A percentile compares a stretch with the other conserved stretches of the same genome.
phyloP scores from a whole-genome alignment of 2,113 vertebrate genomes.

The Phainopepla nitens region DNA sequence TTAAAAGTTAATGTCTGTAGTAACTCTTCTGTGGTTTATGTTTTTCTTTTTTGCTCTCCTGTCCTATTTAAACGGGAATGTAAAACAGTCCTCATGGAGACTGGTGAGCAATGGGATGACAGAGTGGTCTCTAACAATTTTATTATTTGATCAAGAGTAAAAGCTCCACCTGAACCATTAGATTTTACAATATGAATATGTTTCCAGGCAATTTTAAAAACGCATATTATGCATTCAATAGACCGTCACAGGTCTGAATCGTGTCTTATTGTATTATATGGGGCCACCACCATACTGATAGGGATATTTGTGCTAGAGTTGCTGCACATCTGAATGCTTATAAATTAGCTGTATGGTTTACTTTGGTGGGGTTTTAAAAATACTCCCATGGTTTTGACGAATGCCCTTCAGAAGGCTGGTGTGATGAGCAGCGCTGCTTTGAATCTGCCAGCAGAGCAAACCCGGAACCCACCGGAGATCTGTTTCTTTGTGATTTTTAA shows the following conservation, averaged over 20 bases:
- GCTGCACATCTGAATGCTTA: not conserved
- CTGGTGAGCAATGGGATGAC: constrained; percentile 59
- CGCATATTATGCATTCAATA: constrained; percentile 63
- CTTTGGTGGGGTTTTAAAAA: not conserved
- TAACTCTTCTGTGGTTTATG: constrained; percentile 34
- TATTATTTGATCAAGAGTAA: constrained; percentile 74
- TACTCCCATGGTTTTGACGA: not conserved
- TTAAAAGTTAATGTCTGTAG: constrained; percentile 14
- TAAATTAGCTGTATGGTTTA: constrained; percentile 28
- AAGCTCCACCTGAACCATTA: constrained; percentile 67
- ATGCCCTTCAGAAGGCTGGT: not conserved
- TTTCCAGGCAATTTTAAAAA: constrained; percentile 72
- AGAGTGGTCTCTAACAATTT: constrained; percentile 72
- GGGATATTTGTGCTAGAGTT: constrained; percentile 42
- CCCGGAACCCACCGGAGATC: not conserved
- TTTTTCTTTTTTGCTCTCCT: constrained; percentile 42
- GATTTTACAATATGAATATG: constrained; percentile 65
- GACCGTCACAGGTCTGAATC: constrained; percentile 58
- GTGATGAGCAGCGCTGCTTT: constrained; percentile 9
- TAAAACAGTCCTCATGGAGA: constrained; percentile 55
- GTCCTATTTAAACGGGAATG: constrained; percentile 49
- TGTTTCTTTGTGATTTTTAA: not conserved
- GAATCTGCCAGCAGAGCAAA: not conserved
- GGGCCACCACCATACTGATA: not conserved
- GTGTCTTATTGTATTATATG: constrained; percentile 49